Evolutionary conservation across 1,140 invertebrate species (phyloP), one percentile per base, ranked within the genome.

Genomic region (Pogonus chalceus): DNA sequence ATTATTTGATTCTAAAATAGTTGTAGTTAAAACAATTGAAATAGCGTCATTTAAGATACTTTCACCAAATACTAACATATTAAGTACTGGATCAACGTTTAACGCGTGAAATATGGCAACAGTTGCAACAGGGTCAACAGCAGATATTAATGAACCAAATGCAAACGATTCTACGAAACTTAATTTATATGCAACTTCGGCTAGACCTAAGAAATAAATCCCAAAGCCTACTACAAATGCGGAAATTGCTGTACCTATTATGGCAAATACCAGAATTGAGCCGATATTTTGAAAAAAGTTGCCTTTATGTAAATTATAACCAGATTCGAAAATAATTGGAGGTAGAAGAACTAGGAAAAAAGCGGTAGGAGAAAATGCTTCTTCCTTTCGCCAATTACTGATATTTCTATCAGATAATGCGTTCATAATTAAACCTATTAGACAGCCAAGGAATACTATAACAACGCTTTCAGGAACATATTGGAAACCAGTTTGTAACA

Each of bases 281-380:
- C 92, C 94, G 68, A 98, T 95, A 67, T 97, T 98, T 75, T 96
- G 93, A 69, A 98, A 98, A 67, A 98, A 99, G 67, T 98, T 98
- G 50, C 95, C 94, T 72, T 98, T 98, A 65, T 98, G 95, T 47
- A 98, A 78, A 81, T 98, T 98, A 67, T 98, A 98, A 2, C 96
- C 96, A 2, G 93, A 96, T 74, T 99, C 96, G 79, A 98, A 98
- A 60, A 99, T 98, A 43, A 98, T 99, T 0, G 96, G 96, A 3
- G 96, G 96, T n/a, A 99, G 69, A 0, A 98, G 76, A 1, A 98
- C 88, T 43, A 98, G 76, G 64, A 99, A 99, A 69, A 99, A 99
- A 9, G 93, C 90, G 47, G 93, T 98, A 0, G 95, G 95, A 12
- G 92, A 93, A 64, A 98, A 96, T 0, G 93, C 90, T 74, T 98